Evolutionary conservation across 2,888 invertebrate genomes (phyloP).

Genomic region (Papilio elwesi): DNA sequence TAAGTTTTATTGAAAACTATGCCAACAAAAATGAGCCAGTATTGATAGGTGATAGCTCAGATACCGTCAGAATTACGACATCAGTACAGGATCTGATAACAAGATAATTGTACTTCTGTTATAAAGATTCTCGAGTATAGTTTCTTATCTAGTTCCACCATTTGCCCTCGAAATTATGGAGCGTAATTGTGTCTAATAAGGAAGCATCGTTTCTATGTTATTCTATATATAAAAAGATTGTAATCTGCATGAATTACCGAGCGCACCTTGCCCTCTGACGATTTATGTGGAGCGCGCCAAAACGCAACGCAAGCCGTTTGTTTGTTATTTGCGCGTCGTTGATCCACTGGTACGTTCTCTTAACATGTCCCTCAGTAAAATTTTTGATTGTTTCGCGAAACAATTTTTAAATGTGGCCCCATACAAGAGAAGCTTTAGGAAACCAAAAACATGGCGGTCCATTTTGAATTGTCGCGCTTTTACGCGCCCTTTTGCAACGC

Average conservation of each 20-base stretch:
- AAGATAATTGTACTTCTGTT: no score
- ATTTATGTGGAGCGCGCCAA: constrained; percentile 65
- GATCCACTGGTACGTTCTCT: constrained; percentile 63
- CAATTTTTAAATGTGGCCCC: constrained; percentile 60
- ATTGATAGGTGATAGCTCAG: no score
- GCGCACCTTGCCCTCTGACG: constrained; percentile 72
- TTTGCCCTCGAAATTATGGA: no score
- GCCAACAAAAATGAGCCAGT: no score
- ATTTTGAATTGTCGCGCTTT: constrained; percentile 47
- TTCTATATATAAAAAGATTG: constrained; percentile 13
- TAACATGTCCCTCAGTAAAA: constrained; percentile 77
- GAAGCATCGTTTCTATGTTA: neutral
- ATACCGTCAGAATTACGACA: no score
- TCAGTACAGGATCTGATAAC: no score
- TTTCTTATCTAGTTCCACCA: no score
- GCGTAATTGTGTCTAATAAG: no score
- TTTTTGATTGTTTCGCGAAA: constrained; percentile 74
- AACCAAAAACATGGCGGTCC: constrained; percentile 50
- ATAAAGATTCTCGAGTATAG: no score
- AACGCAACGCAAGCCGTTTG: constrained; percentile 52
- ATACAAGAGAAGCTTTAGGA: constrained; percentile 59
- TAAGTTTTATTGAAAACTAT: no score
- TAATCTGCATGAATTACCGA: constrained; percentile 20
- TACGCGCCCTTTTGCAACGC: constrained; percentile 61
- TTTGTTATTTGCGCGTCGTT: constrained; percentile 58